Conservation (phyloP, 2,113 vertebrate genomes). For the Mastomys coucha region DNA sequence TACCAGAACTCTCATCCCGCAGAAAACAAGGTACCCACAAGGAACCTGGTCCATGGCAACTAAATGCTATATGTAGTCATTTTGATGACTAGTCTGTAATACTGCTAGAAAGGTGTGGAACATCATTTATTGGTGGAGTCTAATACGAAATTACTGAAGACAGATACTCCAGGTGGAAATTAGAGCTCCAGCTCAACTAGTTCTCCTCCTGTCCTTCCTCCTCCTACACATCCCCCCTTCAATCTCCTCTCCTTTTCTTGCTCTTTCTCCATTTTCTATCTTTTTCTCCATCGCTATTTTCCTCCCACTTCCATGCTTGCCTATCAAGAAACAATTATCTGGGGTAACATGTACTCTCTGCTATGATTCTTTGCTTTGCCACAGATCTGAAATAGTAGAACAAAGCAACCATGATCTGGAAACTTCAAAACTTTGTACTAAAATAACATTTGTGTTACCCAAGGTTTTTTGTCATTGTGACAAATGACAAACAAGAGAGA, state of each 20-base stretch:
- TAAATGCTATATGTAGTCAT: not conserved
- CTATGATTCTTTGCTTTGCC: not conserved
- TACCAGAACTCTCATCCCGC: no score
- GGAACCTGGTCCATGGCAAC: no score
- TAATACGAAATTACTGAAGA: not conserved
- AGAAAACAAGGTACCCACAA: no score
- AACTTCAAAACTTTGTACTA: not conserved
- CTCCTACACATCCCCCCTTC: not conserved
- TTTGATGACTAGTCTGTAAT: no score
- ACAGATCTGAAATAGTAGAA: no score
- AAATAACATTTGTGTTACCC: not conserved
- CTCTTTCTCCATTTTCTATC: not conserved
- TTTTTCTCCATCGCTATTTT: not conserved
- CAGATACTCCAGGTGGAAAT: not conserved
- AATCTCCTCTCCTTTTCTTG: rapidly evolving
- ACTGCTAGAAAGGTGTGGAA: no score
- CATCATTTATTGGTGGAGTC: no score
- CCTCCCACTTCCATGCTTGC: not conserved
- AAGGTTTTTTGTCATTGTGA: not conserved
- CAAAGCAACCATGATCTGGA: not conserved
- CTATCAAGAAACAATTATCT: not conserved
- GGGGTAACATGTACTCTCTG: not conserved
- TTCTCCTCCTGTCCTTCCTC: not conserved
- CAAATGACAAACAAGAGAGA: not conserved
- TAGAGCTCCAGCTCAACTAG: not conserved